Evolutionary conservation across 2,113 vertebrate genomes (phyloP).

Genomic region (Aramus guarauna): DNA sequence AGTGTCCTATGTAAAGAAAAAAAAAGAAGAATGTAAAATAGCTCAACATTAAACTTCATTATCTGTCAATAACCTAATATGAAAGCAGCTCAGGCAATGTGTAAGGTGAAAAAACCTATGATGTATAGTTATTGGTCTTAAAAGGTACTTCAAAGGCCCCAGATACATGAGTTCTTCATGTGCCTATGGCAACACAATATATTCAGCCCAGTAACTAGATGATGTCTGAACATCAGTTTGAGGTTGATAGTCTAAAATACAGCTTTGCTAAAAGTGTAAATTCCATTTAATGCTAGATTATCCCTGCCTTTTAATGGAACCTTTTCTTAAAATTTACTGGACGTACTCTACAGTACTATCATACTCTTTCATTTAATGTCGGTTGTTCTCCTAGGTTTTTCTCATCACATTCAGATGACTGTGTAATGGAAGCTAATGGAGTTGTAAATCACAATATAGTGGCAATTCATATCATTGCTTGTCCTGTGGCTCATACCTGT

Average conservation of each 20-base stretch:
- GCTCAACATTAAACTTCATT: background rate
- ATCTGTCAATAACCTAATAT: background rate
- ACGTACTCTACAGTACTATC: accelerated
- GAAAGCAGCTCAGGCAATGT: background rate
- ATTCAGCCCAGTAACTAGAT: background rate
- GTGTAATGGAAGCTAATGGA: background rate
- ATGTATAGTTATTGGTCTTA: background rate
- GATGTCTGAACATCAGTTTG: background rate
- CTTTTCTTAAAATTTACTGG: background rate
- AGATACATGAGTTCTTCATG: background rate
- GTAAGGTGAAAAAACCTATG: background rate
- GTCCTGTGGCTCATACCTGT: background rate
- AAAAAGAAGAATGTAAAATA: background rate
- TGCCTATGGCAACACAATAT: background rate
- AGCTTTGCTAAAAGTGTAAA: background rate
- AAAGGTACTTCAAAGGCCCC: background rate
- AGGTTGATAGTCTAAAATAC: background rate
- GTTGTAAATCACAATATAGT: background rate
- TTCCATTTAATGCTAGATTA: background rate
- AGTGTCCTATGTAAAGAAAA: background rate
- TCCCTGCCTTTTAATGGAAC: background rate
- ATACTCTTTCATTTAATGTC: background rate
- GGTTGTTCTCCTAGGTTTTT: background rate
- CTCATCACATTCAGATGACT: background rate
- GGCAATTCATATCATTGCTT: background rate